Base-by-base conservation (phyloP, 2,888 invertebrate genomes). In the Epistrophella euchroma region DNA sequence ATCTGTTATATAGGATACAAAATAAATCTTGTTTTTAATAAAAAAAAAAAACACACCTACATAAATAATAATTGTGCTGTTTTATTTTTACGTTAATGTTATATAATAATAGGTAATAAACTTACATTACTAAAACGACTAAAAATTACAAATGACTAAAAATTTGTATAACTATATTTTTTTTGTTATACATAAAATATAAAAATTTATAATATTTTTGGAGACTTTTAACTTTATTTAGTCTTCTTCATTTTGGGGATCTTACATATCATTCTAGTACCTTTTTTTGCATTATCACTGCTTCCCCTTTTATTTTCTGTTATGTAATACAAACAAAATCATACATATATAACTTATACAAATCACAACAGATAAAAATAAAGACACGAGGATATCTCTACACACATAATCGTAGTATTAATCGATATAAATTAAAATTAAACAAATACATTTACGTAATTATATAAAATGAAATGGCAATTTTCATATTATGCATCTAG, bases 111-210 rank as follows among this genome's bases (percentile, higher is more conserved):
- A 47, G 45, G 66, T 66, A 66, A 60, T 58, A 22, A 80, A 70
- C 86, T 86, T 86, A 86, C 66, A 78, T 74, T 50, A 74, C 71
- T 84, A 84, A 74, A 86, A 74, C 77, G 73, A 82, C 77, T 86
- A 86, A 43, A 86, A 64, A 82, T 77, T 86, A 82, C 71, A 78
- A 82, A 86, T 86, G 86, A 86, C 86, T 86, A 86, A 82, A 52
- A 78, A 70, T 32, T 77, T 76, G 72, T 85, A 76, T 84, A 70
- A 62, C 55, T 75, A 52, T 28, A 43, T 28, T 43, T 66, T 72
- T 32, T 32, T 6, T 28, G 72, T 56, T 76, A 58, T 43, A 76
- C 83, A 58, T 71, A 64, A 52, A 56, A 71, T 75, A 75, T 64
- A 45, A 56, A 52, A 68, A 25, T 37, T 15, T 37, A 68, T 37